Evolutionary conservation across 2,113 vertebrate species (phyloP), one percentile per base, ranked within the genome.

Genomic region (Formicarius rufipectus): DNA sequence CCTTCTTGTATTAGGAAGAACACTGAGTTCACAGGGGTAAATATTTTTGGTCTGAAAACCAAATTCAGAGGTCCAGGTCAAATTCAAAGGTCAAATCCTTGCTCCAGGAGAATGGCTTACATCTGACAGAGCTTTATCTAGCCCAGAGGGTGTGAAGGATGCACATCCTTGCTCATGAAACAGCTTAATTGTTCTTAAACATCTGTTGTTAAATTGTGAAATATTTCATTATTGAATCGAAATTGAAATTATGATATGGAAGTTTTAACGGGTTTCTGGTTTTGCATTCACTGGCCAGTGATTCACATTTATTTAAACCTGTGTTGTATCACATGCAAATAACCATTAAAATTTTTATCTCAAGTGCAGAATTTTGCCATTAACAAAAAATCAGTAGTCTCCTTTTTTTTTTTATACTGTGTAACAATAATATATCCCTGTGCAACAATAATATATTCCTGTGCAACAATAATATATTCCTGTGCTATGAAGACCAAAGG

Each of bases 121-220:
- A 39, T 69, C 30, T 77, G 45, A 37, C 7, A 91, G 62, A 72
- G 7, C 9, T 87, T 67, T 22, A n/a, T 45, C 28, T 58, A 40
- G 17, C 7, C 14, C 19, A 5, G 5, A 1, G 2, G 3, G 2
- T 27, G 18, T 2, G 0, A 16, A 72, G 67, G n/a, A 59, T n/a
- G 10, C 33, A 72, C 68, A 75, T 15, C 17, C 5, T 52, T 60
- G 11, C 27, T 62, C 33, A 31, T 35, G 30, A 60, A 91, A 11
- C 2, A 27, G 4, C 33, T 71, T 31, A 25, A 72, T 14, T 47
- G 5, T 25, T 80, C 18, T 40, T 39, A 47, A 73, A 39, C 10
- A 77, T 35, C 50, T 76, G 25, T 58, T 67, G 28, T 31, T 74
- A n/a, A 17, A 24, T 40, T n/a, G 8, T 22, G 68, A 85, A 88